Conservation (phyloP, 2,113 vertebrate genomes). For the Cyprinodon variegatus region DNA sequence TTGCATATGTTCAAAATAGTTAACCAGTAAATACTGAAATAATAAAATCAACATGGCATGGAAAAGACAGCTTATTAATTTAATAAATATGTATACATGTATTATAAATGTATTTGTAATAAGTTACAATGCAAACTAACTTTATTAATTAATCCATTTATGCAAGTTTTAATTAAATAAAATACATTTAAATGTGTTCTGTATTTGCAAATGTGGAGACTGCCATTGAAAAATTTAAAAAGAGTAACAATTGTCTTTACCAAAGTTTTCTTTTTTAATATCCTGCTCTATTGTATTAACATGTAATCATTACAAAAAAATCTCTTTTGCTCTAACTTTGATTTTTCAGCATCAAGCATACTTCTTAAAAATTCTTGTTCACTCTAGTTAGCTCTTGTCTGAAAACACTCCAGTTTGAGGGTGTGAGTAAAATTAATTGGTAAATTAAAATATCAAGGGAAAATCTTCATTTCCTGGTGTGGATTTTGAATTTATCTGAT, state of each 20-base stretch:
- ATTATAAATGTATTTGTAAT: neutral
- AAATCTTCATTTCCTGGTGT: constrained; percentile 1
- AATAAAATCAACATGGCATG: neutral
- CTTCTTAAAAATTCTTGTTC: neutral
- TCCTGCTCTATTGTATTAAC: too few relatives aligned
- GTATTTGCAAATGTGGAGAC: neutral
- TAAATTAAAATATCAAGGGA: neutral
- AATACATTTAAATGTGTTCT: neutral
- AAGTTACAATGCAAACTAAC: neutral
- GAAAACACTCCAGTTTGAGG: constrained; percentile 2
- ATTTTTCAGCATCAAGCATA: too few relatives aligned
- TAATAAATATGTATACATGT: neutral
- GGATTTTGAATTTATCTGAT: neutral
- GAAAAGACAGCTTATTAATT: neutral
- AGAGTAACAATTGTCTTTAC: neutral
- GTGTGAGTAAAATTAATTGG: constrained; percentile 45
- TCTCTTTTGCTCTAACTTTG: neutral
- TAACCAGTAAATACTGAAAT: neutral
- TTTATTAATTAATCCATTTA: neutral
- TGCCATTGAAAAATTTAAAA: neutral
- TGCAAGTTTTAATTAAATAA: neutral
- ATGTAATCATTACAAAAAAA: too few relatives aligned
- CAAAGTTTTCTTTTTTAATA: too few relatives aligned
- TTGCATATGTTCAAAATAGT: too few relatives aligned
- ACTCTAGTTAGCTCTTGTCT: neutral